A percentile compares a stretch with the other conserved stretches of the same genome.
Conservation (phyloP, 2,113 vertebrate species). For the Australoheros scitulus region DNA sequence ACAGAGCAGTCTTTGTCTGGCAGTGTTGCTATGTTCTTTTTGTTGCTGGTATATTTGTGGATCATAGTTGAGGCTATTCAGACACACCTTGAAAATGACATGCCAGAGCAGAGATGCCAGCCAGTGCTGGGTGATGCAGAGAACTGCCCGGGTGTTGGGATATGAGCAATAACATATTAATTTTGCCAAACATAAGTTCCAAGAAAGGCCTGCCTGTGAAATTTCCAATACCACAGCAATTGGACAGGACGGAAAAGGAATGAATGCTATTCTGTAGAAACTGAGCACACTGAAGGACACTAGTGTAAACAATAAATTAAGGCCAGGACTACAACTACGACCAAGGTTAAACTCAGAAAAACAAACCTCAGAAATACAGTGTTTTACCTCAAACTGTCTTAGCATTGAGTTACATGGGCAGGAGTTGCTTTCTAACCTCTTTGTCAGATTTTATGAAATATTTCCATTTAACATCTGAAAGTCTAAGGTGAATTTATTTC, state of each 20-base stretch:
- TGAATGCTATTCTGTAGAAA: slow-evolving; percentile 35
- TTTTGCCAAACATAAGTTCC: slow-evolving; percentile 29
- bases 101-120: slow-evolving; percentile 18
- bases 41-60: slow-evolving; percentile 6
- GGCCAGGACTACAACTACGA: slow-evolving; percentile 60
- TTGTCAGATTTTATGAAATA: slow-evolving; percentile 12
- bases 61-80: slow-evolving; percentile 21
- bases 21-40: slow-evolving; percentile 15
- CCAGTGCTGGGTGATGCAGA: slow-evolving; percentile 6
- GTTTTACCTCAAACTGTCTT: slow-evolving; percentile 54
- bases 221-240: slow-evolving; percentile 11
- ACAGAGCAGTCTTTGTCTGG: slow-evolving; percentile 31
- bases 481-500: slow-evolving; percentile 14
- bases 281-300: slow-evolving; percentile 21
- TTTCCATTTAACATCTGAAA: slow-evolving; percentile 15
- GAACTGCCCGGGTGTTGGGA: not conserved
- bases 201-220: not conserved
- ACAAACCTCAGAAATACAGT: slow-evolving; percentile 74
- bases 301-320: slow-evolving; percentile 73
- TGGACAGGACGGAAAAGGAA: slow-evolving; percentile 17
- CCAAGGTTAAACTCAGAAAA: slow-evolving; percentile 23
- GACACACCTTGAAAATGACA: slow-evolving; percentile 50
- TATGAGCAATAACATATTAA: slow-evolving; percentile 2
- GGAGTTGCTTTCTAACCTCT: slow-evolving; percentile 21
- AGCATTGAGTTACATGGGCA: slow-evolving; percentile 40